Percentiles rank a stretch among this genome's conserved stretches.
phyloP scores from a whole-genome alignment of 2,797 vertebrate genomes.

The Champsocephalus gunnari region DNA sequence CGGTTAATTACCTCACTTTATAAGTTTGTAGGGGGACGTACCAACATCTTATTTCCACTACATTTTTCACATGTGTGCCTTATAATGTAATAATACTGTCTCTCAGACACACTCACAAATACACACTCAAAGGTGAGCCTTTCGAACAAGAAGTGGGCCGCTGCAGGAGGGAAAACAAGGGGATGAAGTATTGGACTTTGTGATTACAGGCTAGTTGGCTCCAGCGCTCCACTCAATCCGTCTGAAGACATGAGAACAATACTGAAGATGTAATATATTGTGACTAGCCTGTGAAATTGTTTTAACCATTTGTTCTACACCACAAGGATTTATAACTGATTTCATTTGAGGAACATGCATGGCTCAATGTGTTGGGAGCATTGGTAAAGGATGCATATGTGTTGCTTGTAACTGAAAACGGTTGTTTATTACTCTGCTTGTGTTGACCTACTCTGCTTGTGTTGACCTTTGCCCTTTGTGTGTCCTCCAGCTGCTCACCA shows the following conservation, averaged over 20 bases:
- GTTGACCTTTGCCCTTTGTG: conserved; percentile 27
- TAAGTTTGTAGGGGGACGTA: conserved; percentile 7
- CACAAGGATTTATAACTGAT: conserved; percentile 20
- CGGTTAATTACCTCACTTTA: conserved; percentile 2
- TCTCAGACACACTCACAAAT: neutral
- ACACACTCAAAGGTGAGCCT: conserved; percentile 10
- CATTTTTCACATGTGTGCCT: conserved; percentile 11
- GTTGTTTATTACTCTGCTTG: neutral
- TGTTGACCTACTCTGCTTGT: conserved; percentile 1
- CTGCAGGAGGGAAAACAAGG: conserved; percentile 44
- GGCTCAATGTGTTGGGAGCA: conserved; percentile 6
- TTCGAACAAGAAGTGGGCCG: conserved; percentile 23
- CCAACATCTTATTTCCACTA: conserved; percentile 24
- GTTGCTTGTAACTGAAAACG: neutral
- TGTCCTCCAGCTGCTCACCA: conserved; percentile 91
- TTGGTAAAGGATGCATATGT: conserved; percentile 6
- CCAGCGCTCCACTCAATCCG: conserved; percentile 41
- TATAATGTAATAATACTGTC: conserved; percentile 16
- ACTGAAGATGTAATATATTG: conserved; percentile 45
- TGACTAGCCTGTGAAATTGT: conserved; percentile 38
- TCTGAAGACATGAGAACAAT: conserved; percentile 55
- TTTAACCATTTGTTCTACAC: conserved; percentile 28
- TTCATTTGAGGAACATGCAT: conserved; percentile 17
- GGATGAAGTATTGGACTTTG: conserved; percentile 49
- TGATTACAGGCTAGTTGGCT: conserved; percentile 66